Base-by-base conservation (phyloP, 2,113 vertebrate genomes). In the Typhlomys cinereus region DNA sequence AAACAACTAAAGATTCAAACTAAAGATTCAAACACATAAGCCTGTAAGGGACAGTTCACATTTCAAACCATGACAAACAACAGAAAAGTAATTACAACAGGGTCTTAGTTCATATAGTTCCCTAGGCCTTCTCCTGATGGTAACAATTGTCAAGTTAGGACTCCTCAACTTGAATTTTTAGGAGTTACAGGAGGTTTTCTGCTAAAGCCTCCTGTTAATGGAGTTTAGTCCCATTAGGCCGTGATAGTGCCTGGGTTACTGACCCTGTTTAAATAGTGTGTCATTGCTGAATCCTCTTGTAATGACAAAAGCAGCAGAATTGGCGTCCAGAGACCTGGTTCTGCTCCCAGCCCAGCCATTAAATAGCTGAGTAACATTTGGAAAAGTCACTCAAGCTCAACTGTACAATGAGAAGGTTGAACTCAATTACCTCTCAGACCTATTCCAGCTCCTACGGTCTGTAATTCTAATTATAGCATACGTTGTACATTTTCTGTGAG, bases 321-420 rank as follows among this genome's bases (percentile, higher is more conserved):
- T 83, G 74, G 62, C 88, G 85, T 90, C 78, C 21, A 52, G 95
- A 94, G 95, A 95, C 89, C 89, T 59, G 41, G n/a, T 90, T 92
- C 71, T 92, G n/a, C 89, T 94, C 93, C 87, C 89, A 84, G 44
- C 39, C 48, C 75, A 84, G 95, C 94, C 31, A 73, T 93, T 96
- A 93, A 64, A 48, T 89, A 64, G n/a, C 76, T 90, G 84, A 89
- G 27, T 89, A 94, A 95, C 94, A 96, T 95, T 95, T 96, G 93
- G 95, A 93, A 94, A 96, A 96, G 89, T 95, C 84, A 82, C 89
- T 95, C 66, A 81, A 46, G 81, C 89, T 93, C 94, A 92, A 64
- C 95, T 92, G 71, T 96, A 93, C 93, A 94, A 57, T 90, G 64
- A 94, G 75, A 94, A 94, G 62, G n/a, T 94, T 91, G 90, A 96